phyloP scores from a whole-genome alignment of 2,797 vertebrate genomes.

The Iguana delicatissima region DNA sequence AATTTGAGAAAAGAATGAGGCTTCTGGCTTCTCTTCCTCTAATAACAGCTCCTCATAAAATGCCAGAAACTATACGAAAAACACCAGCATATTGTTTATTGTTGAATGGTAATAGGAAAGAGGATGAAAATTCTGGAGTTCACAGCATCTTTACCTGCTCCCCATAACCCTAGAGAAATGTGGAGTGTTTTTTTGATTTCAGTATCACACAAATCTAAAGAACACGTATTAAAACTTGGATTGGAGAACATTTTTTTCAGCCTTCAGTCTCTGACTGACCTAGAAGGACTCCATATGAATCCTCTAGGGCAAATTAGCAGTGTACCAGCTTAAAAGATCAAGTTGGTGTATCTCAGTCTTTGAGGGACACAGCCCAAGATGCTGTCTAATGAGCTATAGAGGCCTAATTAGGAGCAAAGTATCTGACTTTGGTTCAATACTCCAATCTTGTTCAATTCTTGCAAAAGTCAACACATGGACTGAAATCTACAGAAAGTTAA shows the following conservation, averaged over 20 bases:
- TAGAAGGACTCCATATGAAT: constrained; percentile 58
- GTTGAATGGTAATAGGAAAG: background rate
- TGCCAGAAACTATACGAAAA: background rate
- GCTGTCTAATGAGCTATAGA: constrained; percentile 40
- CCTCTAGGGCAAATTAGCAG: constrained; percentile 65
- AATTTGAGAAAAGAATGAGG: background rate
- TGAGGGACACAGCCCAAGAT: constrained; percentile 61
- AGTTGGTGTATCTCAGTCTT: constrained; percentile 61
- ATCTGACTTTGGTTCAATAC: constrained; percentile 28
- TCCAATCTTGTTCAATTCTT: background rate
- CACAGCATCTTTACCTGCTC: background rate
- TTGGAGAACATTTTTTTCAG: constrained; percentile 42
- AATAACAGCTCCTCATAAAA: background rate
- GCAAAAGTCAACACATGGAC: background rate
- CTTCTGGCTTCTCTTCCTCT: background rate
- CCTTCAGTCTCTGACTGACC: constrained; percentile 62
- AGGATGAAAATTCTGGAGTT: background rate
- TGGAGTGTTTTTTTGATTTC: background rate
- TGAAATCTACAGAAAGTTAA: background rate
- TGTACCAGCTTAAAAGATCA: constrained; percentile 69
- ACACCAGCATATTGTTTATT: background rate
- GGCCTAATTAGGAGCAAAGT: background rate
- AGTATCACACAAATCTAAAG: background rate
- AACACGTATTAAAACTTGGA: background rate
- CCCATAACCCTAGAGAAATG: background rate